Base-by-base conservation (phyloP, 1,140 invertebrate species). In the Cydia fagiglandana region DNA sequence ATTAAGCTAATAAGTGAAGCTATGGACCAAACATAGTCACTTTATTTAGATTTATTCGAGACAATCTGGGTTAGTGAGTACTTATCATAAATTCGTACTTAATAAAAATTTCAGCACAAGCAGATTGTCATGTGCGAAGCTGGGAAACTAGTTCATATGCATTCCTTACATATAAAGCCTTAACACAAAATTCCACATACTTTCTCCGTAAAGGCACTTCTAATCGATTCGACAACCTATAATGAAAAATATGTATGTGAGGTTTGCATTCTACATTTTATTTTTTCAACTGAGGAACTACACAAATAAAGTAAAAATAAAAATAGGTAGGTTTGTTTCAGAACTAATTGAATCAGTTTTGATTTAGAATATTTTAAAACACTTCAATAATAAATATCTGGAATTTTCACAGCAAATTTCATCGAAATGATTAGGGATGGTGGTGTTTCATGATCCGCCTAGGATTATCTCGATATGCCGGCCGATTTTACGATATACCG, bases 181-280 rank as follows among this genome's bases (percentile, higher is more conserved):
- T 77, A 74, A 68, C 38, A 41, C 74, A 64, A 53, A 41, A 53
- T 50, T 70, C 73, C 74, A 76, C 53, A 79, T 80, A 78, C 82
- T 83, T 85, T 83, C 81, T 81, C 81, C 75, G 74, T 77, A 76
- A 82, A 81, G 76, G 78, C 75, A 80, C 79, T 80, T 80, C 76
- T 75, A 82, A 81, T 80, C 73, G 75, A 78, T 73, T 61, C 38
- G 73, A 70, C 76, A 81, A 66, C 12, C 24, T 28, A 66, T 66
- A 38, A 66, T 38, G 64, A 38, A 6, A 66, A 38, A 0, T n/a
- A 38, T 66, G 34, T n/a, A 38, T 66, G 34, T 30, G 64, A 15
- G 24, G 24, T 53, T 30, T 66, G 28, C 3, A 15, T 66, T 30
- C 64, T 34, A 30, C 7, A 66, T 64, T 24, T 24, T 1, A 7